Base-by-base conservation (phyloP, 2,113 vertebrate genomes). In the Aix galericulata region DNA sequence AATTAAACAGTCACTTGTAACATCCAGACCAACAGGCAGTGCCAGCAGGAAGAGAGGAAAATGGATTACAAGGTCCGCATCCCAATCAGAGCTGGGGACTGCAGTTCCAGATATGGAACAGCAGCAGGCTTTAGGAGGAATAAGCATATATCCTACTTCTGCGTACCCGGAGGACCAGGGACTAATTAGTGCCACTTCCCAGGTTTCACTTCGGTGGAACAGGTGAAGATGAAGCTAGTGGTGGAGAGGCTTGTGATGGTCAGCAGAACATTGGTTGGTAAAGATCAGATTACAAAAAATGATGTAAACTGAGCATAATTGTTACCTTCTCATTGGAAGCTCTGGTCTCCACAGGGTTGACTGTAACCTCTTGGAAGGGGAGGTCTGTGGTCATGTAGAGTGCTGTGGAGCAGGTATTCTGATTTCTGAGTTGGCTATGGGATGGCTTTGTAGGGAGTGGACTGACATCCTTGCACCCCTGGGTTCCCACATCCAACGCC, bases 81-180 rank as follows among this genome's bases (percentile, higher is more conserved):
- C 67, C 83, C 95, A 94, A 92, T 96, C 93, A 77, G 95, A 93
- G 78, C 88, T 56, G 73, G 77, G 75, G 29, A 46, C 78, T 91
- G 94, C 50, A 0, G 53, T 8, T 94, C 74, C 80, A 58, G 77
- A 29, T 17, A 69, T 0, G 0, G 69, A 90, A 66, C 82, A 32
- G 32, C 29, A 50, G 76, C 29, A 82, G 81, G 83, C 89, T 79
- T 56, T 64, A 73, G 86, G 64, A 79, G 53, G 48, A 53, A 16
- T 4, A 38, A 68, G 48, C 11, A 2, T 2, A 11, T 58, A 40
- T 59, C 69, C 48, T 26, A 1, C 25, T 60, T 71, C 73, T 3
- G 31, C 26, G 82, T 22, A 16, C 44, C 50, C 17, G 44, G 10
- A 66, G 79, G 31, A 72, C 0, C 8, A 59, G 76, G 40, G 34